These are phyloP conservation scores for Drosophila azteca DNA, from an alignment of 1,140 invertebrate species.

Conservation along the genomic window DNA sequence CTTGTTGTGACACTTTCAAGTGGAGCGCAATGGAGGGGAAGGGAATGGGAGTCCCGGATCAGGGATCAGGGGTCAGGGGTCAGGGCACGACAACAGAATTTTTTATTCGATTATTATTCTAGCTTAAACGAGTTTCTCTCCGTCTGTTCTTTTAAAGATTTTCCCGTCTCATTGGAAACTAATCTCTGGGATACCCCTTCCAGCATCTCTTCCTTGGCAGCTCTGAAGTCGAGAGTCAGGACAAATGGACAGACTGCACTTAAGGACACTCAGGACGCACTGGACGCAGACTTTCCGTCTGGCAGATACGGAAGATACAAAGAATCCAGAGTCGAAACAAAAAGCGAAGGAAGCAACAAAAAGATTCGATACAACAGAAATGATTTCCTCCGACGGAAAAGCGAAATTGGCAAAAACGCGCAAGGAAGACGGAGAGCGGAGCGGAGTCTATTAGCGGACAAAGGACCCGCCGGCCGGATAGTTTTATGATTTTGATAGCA, in stretches of 20 bases:
- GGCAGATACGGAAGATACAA: conserved; percentile 19
- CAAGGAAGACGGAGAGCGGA: conserved; percentile 36
- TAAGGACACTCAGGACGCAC: conserved; percentile 61
- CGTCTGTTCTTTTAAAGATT: conserved; percentile 37
- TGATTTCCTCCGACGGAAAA: conserved; percentile 76
- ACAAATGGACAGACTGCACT: conserved; percentile 60
- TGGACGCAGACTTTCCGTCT: conserved; percentile 55
- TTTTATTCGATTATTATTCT: conserved; percentile 48
- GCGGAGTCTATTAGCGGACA: conserved; percentile 75
- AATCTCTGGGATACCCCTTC: conserved; percentile 45
- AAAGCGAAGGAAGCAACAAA: conserved; percentile 72
- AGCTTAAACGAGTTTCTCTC: conserved; percentile 39
- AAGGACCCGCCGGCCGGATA: conserved; percentile 63
- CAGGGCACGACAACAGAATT: conserved; percentile 24
- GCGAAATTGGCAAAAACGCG: conserved; percentile 71
- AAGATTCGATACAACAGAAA: conserved; percentile 82
- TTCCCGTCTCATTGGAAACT: conserved; percentile 57
- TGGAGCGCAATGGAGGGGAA: conserved; percentile 38
- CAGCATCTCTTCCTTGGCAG: conserved; percentile 15
- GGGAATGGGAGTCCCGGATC: conserved; percentile 1
- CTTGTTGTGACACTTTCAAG: conserved; percentile 73
- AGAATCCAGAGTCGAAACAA: conserved; percentile 19
- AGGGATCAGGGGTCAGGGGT: conserved; percentile 13
- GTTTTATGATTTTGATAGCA: conserved; percentile 81
- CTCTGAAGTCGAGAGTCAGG: conserved; percentile 26